Base-by-base conservation (phyloP, 1,140 invertebrate genomes). In the Atta texana region DNA sequence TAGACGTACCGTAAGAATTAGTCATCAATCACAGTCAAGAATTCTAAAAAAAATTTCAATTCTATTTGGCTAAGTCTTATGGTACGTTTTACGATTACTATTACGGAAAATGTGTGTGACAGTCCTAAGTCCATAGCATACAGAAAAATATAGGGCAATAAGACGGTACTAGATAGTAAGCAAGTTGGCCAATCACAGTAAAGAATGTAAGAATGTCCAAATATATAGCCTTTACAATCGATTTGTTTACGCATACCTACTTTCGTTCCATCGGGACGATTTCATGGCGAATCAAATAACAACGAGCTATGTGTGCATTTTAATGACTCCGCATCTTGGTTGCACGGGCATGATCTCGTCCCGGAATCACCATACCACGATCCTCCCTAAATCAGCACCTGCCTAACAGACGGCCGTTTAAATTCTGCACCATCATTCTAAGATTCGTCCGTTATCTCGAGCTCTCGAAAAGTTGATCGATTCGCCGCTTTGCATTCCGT, bases 381-480 rank as follows among this genome's bases (percentile, higher is more conserved):
- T 88, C 92, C 92, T 93, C 92, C 93, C 91, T 71, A 92, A 93
- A 93, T 94, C 93, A 93, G 90, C 93, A 94, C 93, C 93, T 94
- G 92, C 90, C 91, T 88, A 90, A 91, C 88, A 82, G 80, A 86
- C 72, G 75, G 71, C 71, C 88, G 80, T 87, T 66, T 75, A 87
- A 88, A 91, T 94, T 88, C 91, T 66, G 92, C 91, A 44, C 6
- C 90, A 91, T 94, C 93, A 94, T 87, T 85, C 72, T 61, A 85
- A 87, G 59, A 78, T 74, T 74, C 86, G 74, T 78, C 59, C 57
- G 51, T 68, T 88, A 71, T 78, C 74, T 85, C 76, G 82, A 34
- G 34, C 55, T 14, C 49, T 66, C 31, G 59, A 34, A 51, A 76
- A 49, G 24, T 86, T 75, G 61, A 86, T 77, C 51, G 51, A 39